Evolutionary conservation across 64 coral and sea anemone species (phyloP).

Genomic region (Porites lutea): DNA sequence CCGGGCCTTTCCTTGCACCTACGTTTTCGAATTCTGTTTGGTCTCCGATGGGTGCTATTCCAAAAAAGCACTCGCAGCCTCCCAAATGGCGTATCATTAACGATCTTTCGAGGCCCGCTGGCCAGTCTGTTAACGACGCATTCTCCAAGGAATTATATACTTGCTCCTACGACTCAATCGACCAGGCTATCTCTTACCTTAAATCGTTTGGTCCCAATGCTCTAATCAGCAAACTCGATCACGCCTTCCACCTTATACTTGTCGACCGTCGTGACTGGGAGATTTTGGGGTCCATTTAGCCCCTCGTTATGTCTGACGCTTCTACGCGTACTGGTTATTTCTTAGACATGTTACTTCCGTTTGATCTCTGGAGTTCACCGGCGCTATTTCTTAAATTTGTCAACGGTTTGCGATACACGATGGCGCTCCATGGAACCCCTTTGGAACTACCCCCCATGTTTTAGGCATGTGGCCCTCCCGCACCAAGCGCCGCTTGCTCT

Average conservation of each 20-base stretch:
- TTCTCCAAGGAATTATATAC: neutral
- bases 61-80: conserved; percentile 32
- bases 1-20: neutral
- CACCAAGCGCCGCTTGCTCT: neutral
- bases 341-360: conserved; percentile 18
- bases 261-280: neutral
- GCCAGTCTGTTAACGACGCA: conserved; percentile 2
- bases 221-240: conserved; percentile 6
- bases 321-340: conserved; percentile 1
- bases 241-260: conserved; percentile 13
- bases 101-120: conserved; percentile 2
- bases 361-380: conserved; percentile 29
- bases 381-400: conserved; percentile 17
- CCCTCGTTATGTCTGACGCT: too few species aligned
- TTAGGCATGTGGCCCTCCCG: conserved; percentile 11
- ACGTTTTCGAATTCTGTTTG: neutral
- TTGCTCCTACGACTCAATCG: conserved; percentile 15
- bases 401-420: neutral
- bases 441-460: conserved; percentile 37
- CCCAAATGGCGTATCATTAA: conserved; percentile 23
- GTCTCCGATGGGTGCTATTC: conserved; percentile 21
- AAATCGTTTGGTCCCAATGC: neutral
- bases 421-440: neutral
- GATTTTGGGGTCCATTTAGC: neutral
- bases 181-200: neutral